phyloP scores from a whole-genome alignment of 2,113 vertebrate genomes.

The Hystrix cristata region DNA sequence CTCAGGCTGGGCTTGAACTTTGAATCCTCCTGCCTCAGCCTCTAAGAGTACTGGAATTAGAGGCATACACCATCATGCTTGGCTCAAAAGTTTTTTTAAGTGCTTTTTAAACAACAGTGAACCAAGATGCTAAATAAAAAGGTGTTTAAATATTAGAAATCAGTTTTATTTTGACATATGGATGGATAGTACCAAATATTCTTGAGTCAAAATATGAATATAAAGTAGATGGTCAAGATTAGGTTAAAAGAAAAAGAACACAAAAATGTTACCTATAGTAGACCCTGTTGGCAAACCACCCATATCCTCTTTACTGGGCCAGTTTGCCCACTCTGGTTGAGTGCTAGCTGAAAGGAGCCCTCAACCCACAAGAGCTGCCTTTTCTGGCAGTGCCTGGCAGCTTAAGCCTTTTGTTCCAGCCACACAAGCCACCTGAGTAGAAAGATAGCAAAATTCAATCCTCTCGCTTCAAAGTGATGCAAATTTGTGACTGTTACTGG shows the following conservation, averaged over 20 bases:
- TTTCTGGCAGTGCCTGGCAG: neutral
- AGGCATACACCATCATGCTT: neutral
- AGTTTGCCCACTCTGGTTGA: neutral
- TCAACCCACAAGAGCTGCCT: neutral
- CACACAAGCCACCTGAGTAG: neutral
- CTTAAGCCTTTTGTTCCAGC: neutral
- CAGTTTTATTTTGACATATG: neutral
- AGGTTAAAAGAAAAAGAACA: neutral
- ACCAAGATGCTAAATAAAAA: neutral
- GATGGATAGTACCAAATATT: neutral
- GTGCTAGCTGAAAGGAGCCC: neutral
- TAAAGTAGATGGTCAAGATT: neutral
- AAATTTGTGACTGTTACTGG: neutral
- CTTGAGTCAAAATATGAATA: constrained; percentile 21
- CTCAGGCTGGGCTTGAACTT: neutral
- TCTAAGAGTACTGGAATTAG: neutral
- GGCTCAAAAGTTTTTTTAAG: neutral
- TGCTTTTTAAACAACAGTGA: neutral
- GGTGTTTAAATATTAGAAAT: neutral
- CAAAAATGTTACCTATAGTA: neutral
- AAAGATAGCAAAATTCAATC: neutral
- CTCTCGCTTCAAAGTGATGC: neutral
- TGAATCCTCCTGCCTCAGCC: neutral
- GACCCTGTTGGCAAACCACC: neutral
- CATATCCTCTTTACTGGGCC: neutral